Evolutionary conservation across 2,797 vertebrate species (phyloP).

Genomic region (Xyrichtys novacula): DNA sequence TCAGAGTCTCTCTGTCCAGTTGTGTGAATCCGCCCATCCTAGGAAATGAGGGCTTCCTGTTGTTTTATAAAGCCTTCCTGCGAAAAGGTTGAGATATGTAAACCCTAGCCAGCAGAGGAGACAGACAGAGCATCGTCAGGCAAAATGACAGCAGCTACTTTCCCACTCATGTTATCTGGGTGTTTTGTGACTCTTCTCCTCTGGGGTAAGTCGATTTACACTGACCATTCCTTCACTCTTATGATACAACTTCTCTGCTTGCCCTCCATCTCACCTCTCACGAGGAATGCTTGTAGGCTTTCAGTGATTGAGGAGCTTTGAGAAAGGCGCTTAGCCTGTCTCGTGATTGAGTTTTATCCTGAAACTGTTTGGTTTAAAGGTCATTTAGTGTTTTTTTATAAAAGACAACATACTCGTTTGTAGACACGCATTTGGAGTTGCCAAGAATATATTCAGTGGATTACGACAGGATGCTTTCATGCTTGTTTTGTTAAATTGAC

Average conservation of each 20-base stretch:
- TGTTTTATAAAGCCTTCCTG: conserved; percentile 84
- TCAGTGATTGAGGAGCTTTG: conserved; percentile 45
- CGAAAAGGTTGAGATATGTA: conserved; percentile 79
- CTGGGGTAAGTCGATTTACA: conserved; percentile 75
- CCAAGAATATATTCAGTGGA: neutral
- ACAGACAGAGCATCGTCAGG: conserved; percentile 62
- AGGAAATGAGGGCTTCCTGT: conserved; percentile 87
- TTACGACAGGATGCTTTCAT: neutral
- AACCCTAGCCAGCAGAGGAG: conserved; percentile 68
- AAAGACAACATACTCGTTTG: neutral
- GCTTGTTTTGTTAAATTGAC: neutral
- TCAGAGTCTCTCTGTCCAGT: conserved; percentile 72
- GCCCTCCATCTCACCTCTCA: conserved; percentile 52
- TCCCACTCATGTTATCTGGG: conserved; percentile 41
- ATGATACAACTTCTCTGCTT: conserved; percentile 29
- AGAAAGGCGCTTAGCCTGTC: conserved; percentile 47
- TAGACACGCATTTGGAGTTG: neutral
- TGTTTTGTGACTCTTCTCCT: conserved; percentile 66
- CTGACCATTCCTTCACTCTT: conserved; percentile 28
- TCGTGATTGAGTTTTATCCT: conserved; percentile 46
- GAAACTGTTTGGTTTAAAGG: conserved; percentile 20
- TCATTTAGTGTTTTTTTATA: conserved; percentile 17
- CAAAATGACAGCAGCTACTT: conserved; percentile 67
- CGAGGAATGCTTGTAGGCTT: conserved; percentile 46
- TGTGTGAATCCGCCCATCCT: conserved; percentile 81